These are phyloP conservation scores for Hirtodrosophila duncani DNA, from an alignment of 2,888 invertebrate genomes.

Conservation along the genomic window DNA sequence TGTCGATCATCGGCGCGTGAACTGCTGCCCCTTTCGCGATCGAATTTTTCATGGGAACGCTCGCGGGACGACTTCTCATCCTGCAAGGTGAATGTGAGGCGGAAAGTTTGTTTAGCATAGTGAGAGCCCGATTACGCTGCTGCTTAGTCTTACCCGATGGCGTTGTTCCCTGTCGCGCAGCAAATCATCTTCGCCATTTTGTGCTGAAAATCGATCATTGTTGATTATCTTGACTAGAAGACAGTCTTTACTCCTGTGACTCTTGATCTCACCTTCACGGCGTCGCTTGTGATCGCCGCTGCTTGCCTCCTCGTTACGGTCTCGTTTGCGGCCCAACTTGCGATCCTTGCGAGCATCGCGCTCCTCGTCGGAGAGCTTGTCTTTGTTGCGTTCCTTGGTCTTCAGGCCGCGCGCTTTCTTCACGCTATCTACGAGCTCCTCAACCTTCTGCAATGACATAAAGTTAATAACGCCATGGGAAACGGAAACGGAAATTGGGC, in stretches of 20 bases:
- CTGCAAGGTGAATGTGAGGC: conserved; percentile 77
- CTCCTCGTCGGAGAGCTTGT: conserved; percentile 87
- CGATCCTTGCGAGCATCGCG: conserved; percentile 89
- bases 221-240: conserved; percentile 22
- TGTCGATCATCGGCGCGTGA: conserved; percentile 81
- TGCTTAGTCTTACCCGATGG: conserved; percentile 80
- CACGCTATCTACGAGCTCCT: conserved; percentile 73
- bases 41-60: conserved; percentile 87
- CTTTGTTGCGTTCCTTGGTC: conserved; percentile 81
- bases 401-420: conserved; percentile 77
- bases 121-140: background rate
- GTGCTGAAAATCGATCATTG: conserved; percentile 73
- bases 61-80: conserved; percentile 91
- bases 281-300: conserved; percentile 86
- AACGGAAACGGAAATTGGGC: too few relatives aligned
- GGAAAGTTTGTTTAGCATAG: background rate
- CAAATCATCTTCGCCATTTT: conserved; percentile 89
- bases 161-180: conserved; percentile 85
- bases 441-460: conserved; percentile 75
- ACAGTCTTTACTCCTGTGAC: too few relatives aligned
- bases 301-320: conserved; percentile 85
- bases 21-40: conserved; percentile 76
- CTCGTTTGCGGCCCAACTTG: conserved; percentile 89
- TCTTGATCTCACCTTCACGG: conserved; percentile 83
- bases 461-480: conserved; percentile 38